A percentile compares a stretch with the other conserved stretches of the same genome.
Evolutionary conservation across 2,113 vertebrate genomes (phyloP).

Genomic region (Typhlomys cinereus): DNA sequence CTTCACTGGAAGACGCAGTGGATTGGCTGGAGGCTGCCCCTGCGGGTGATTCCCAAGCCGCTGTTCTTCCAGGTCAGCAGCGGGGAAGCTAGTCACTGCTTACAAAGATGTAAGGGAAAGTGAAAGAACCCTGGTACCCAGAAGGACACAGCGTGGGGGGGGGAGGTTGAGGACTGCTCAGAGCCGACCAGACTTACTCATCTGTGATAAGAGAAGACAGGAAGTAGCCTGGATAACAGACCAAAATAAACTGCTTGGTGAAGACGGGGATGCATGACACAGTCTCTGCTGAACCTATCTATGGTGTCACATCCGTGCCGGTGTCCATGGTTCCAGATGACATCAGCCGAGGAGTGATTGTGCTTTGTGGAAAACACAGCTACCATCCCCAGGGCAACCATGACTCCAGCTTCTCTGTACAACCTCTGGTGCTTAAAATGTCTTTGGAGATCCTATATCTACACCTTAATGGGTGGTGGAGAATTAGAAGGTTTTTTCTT

Average conservation of each 20-base stretch:
- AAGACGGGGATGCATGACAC: neutral
- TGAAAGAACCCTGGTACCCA: neutral
- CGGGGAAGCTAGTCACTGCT: neutral
- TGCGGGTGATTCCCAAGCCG: neutral
- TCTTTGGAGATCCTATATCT: neutral
- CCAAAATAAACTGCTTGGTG: conserved; percentile 3
- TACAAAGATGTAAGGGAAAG: neutral
- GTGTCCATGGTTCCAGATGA: neutral
- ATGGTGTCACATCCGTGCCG: neutral
- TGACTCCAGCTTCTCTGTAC: neutral
- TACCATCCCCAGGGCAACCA: neutral
- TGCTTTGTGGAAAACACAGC: neutral
- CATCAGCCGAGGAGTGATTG: neutral
- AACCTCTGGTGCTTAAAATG: neutral
- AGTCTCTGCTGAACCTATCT: neutral
- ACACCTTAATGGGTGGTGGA: neutral
- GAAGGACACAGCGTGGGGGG: neutral
- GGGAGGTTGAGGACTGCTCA: neutral
- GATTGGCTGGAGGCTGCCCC: neutral
- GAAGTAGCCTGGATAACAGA: neutral
- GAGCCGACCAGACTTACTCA: neutral
- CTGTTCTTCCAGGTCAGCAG: neutral
- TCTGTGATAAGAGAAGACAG: conserved; percentile 43
- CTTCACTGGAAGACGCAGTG: neutral
- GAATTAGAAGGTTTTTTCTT: neutral